Conservation (phyloP, 2,797 vertebrate species). For the Microctenopoma lineatum region DNA sequence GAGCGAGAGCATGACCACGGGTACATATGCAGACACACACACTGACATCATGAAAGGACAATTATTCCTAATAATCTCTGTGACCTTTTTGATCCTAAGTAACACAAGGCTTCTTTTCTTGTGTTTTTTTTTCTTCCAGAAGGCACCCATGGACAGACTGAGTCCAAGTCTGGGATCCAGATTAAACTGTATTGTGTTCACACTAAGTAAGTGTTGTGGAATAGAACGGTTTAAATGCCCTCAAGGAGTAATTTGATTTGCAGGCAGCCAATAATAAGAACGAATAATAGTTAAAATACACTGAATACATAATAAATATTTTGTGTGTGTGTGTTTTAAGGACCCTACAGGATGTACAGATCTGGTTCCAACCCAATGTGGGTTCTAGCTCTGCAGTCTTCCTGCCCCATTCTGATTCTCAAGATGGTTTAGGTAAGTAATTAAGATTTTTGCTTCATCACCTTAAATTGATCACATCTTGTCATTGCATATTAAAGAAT, state of each 20-base stretch:
- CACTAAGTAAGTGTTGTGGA: constrained; percentile 90
- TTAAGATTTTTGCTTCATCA: background rate
- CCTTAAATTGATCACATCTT: background rate
- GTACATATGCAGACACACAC: constrained; percentile 63
- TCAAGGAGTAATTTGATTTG: background rate
- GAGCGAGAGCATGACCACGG: constrained; percentile 89
- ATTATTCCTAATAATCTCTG: no score
- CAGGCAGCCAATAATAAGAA: background rate
- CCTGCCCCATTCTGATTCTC: constrained; percentile 82
- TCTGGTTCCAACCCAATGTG: constrained; percentile 93
- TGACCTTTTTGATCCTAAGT: constrained; percentile 7
- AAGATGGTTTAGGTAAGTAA: constrained; percentile 90
- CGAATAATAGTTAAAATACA: no score
- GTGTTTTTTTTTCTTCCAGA: constrained; percentile 81
- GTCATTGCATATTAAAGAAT: background rate
- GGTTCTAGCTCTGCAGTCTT: constrained; percentile 80
- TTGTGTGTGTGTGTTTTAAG: constrained; percentile 71
- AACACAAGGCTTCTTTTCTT: background rate
- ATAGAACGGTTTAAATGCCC: background rate
- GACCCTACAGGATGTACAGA: constrained; percentile 97
- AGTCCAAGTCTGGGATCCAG: constrained; percentile 92
- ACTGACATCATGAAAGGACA: background rate
- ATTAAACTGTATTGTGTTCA: constrained; percentile 99
- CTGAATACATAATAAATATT: background rate
- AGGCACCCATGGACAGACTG: constrained; percentile 87